Evolutionary conservation across 2,888 invertebrate species (phyloP), one percentile per base, ranked within the genome.

Genomic region (Ditylenchus weischeri): DNA sequence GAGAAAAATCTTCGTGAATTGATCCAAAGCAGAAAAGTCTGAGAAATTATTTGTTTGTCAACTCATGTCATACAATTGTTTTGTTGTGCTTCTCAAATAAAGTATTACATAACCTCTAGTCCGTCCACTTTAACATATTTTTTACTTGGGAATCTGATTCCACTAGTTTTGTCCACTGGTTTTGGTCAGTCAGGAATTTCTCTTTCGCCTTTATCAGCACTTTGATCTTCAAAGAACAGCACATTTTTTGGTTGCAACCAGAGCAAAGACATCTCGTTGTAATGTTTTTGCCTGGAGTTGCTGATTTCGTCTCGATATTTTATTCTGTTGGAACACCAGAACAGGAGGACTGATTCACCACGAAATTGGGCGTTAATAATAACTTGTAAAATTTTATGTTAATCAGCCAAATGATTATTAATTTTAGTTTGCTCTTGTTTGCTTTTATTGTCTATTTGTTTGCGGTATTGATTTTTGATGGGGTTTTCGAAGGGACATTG

Each of bases 1-100:
- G 90, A 91, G 85, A 89, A 91, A 83, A 90, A 90, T 83, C 87
- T 92, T 59, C 86, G 92, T 76, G 91, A 92, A 86, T 88, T 92
- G 88, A 83, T 86, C 5, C 72, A 80, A 19, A 65, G 62, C 36
- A 35, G 59, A 35, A 59, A 59, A 11, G n/a, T n/a, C 54, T 54
- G n/a, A 50, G 5, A 50, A 29, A 1, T 13, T 54, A 23, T 18
- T 21, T 13, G 23, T 54, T 54, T 23, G 13, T 54, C 54, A 23
- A 23, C 29, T 15, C 11, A 1, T 54, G 54, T 54, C n/a, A 29
- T 29, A 29, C 21, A 54, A 13, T 18, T 54, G 54, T 54, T 38
- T 64, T 35, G 47, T 15, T 64, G 11, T 64, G n/a, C 10, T 36
- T 35, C 5, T 1, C 47, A n/a, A 57, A 51, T 64, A 61, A 61